Conservation (phyloP, 2,888 invertebrate species). For the Panopea generosa region DNA sequence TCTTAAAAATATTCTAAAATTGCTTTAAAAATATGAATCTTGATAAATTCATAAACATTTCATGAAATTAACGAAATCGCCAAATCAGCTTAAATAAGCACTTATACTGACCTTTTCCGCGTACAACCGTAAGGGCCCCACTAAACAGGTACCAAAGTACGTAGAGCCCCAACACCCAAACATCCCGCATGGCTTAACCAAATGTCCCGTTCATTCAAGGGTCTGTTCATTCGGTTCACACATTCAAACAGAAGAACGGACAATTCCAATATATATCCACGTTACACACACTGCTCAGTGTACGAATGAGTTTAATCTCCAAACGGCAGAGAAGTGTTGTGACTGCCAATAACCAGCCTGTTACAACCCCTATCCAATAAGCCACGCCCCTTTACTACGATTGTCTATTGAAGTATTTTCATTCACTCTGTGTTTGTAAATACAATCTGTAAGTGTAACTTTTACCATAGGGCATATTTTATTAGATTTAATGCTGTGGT, state of each 20-base stretch:
- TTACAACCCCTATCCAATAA: background rate
- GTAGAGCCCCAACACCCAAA: conserved; percentile 52
- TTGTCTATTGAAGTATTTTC: too few relatives aligned
- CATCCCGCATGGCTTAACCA: conserved; percentile 67
- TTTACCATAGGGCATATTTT: too few relatives aligned
- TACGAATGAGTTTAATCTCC: too few relatives aligned
- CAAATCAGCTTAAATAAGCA: conserved; percentile 38
- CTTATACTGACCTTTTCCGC: conserved; percentile 44
- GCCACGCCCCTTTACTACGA: background rate
- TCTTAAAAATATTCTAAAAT: too few relatives aligned
- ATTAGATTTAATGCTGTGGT: too few relatives aligned
- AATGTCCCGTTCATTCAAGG: conserved; percentile 56
- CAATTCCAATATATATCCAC: background rate
- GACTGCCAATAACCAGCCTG: too few relatives aligned
- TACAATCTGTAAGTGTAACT: too few relatives aligned
- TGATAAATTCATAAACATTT: too few relatives aligned
- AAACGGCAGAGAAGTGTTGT: too few relatives aligned
- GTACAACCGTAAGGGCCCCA: conserved; percentile 44
- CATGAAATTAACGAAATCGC: background rate
- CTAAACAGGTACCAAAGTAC: conserved; percentile 51
- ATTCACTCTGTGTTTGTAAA: too few relatives aligned
- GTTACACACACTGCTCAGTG: too few relatives aligned
- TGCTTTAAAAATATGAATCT: too few relatives aligned
- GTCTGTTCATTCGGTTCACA: conserved; percentile 52
- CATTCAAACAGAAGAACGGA: conserved; percentile 42